Evolutionary conservation across 2,888 invertebrate species (phyloP).

Genomic region (Dioctria rufipes): DNA sequence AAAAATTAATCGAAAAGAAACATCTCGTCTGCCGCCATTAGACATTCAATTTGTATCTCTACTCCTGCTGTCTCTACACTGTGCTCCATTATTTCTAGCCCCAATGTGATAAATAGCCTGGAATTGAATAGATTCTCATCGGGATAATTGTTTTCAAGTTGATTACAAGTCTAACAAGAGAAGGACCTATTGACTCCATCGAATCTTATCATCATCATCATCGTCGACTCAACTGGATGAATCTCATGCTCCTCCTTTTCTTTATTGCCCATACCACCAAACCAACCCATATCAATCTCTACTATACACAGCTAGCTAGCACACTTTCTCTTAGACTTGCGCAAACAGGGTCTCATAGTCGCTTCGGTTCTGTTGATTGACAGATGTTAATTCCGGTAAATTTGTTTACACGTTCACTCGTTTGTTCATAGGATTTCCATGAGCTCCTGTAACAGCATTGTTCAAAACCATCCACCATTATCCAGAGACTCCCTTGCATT

Average conservation of each 20-base stretch:
- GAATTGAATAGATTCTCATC: not conserved
- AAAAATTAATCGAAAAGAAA: too few species aligned
- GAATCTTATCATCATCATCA: not conserved
- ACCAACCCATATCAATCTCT: too few species aligned
- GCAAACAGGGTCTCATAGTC: slow-evolving; percentile 8
- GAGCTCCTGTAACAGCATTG: slow-evolving; percentile 16
- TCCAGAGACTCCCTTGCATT: not conserved
- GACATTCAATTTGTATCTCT: slow-evolving; percentile 50
- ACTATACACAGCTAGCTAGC: too few species aligned
- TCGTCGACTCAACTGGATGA: too few species aligned
- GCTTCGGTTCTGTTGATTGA: slow-evolving; percentile 49
- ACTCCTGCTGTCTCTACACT: slow-evolving; percentile 14
- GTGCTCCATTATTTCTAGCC: not conserved
- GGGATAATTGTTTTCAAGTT: slow-evolving; percentile 30
- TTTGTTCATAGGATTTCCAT: slow-evolving; percentile 18
- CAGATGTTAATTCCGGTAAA: slow-evolving; percentile 56
- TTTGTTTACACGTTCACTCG: slow-evolving; percentile 53
- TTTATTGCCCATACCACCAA: slow-evolving; percentile 1
- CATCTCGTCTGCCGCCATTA: slow-evolving; percentile 31
- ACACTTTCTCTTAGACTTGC: slow-evolving; percentile 27
- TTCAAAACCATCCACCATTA: slow-evolving; percentile 17
- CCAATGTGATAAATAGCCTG: not conserved
- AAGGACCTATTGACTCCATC: not conserved
- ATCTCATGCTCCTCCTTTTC: not conserved
- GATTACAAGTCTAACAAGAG: slow-evolving; percentile 17